phyloP scores from a whole-genome alignment of 2,113 vertebrate genomes.

The Orthonyx spaldingii region DNA sequence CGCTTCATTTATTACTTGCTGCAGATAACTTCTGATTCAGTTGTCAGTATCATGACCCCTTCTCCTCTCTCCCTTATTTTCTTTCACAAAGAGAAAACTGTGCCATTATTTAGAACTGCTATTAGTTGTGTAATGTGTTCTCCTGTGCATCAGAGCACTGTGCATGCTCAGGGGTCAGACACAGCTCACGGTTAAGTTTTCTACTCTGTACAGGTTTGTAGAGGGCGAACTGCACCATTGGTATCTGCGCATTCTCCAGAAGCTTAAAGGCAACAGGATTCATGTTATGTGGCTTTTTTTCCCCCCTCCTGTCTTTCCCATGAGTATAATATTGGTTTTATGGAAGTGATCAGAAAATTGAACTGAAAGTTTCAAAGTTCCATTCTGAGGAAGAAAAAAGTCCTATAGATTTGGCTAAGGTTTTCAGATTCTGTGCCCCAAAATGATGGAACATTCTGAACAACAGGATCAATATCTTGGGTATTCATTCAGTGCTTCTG shows the following conservation, averaged over 20 bases:
- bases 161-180: neutral
- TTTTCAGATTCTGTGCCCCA: neutral
- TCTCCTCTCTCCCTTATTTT: neutral
- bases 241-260: neutral
- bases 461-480: neutral
- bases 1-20: neutral
- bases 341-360: neutral
- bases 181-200: neutral
- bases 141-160: neutral
- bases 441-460: neutral
- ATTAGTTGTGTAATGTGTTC: neutral
- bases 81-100: neutral
- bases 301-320: neutral
- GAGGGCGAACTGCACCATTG: neutral
- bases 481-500: neutral
- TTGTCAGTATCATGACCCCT: neutral
- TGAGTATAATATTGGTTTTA: neutral
- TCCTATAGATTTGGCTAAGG: neutral
- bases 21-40: neutral
- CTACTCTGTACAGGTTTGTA: fast-evolving
- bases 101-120: neutral
- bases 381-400: neutral
- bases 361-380: neutral
- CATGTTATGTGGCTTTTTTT: neutral
- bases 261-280: neutral